A percentile compares a stretch with the other conserved stretches of the same genome.
These are phyloP conservation scores for Felis catus DNA, from an alignment of 2,113 vertebrate species.

Conservation along the genomic window F.catus_Fca126_mat1.0 CM031411.1:106229001-106229500, in stretches of 20 bases:
- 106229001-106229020: background rate
- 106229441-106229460: background rate
- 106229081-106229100: background rate
- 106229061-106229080: background rate
- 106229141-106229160: background rate
- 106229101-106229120: background rate
- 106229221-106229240: background rate
- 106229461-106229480: background rate
- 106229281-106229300: background rate
- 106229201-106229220: background rate
- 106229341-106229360: background rate
- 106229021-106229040: background rate
- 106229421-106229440: background rate
- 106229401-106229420: background rate
- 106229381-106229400: background rate
- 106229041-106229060: background rate
- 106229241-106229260: background rate
- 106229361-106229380: background rate
- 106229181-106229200: background rate
- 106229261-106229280: background rate
- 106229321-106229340: background rate
- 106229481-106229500: background rate
- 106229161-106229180: background rate
- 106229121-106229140: background rate
- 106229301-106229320: background rate